Conservation (phyloP, 1,140 invertebrate species). For the Ceratina calcarata region DNA sequence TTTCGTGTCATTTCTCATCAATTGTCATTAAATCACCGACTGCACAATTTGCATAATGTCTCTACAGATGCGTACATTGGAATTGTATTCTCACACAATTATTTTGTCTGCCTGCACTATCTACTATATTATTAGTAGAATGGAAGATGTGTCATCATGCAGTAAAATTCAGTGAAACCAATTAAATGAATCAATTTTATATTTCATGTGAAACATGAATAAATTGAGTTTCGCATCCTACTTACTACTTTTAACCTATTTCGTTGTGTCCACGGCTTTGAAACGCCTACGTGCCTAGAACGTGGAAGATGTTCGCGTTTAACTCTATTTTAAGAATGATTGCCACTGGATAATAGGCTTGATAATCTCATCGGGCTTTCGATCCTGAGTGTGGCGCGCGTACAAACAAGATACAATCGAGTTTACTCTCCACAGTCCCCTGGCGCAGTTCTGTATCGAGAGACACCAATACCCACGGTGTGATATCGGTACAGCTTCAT, state of each 20-base stretch:
- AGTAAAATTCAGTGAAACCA: too few species aligned
- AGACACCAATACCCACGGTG: conserved; percentile 19
- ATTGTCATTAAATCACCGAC: not conserved
- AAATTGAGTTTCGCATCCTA: too few species aligned
- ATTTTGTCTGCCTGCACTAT: not conserved
- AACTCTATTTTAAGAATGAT: conserved; percentile 66
- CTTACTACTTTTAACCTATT: too few species aligned
- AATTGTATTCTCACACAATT: not conserved
- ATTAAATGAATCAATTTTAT: too few species aligned
- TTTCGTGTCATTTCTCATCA: not conserved
- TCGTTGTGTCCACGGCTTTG: too few species aligned
- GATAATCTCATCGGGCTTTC: conserved; percentile 57
- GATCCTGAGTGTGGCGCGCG: conserved; percentile 56
- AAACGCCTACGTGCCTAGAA: conserved; percentile 22
- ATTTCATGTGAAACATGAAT: too few species aligned
- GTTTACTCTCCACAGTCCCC: conserved; percentile 43
- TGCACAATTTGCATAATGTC: too few species aligned
- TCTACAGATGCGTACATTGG: not conserved
- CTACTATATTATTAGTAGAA: too few species aligned
- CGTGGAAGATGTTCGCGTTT: conserved; percentile 65
- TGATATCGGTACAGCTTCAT: conserved; percentile 12
- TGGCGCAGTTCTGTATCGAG: conserved; percentile 33
- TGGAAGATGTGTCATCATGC: too few species aligned
- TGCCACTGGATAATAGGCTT: conserved; percentile 51
- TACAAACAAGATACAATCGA: conserved; percentile 56